Base-by-base conservation (phyloP, 2,113 vertebrate genomes). In the Callospermophilus lateralis region DNA sequence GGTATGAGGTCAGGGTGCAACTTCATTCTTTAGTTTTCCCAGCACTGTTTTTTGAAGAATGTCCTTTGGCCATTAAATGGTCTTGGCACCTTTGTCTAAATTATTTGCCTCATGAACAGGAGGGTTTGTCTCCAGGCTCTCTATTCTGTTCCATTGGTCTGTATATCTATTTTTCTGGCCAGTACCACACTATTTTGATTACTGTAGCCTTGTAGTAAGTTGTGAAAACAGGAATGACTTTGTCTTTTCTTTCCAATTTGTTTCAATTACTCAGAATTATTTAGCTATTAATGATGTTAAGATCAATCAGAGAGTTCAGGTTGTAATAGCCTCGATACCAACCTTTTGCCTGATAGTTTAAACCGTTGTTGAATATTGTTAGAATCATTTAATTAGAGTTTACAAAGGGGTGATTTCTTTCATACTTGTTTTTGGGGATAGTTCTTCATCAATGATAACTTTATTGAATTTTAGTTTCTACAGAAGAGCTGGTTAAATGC, bases 391-490 rank as follows among this genome's bases (percentile, higher is more conserved):
- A 53, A 63, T 48, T 58, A 89, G 67, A 73, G 6, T 4, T 78
- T 88, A 58, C 17, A 83, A 67, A 92, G 39, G 81, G 37, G 13
- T 34, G 55, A 16, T 76, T 87, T 81, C 32, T 72, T 72, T n/a
- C 48, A 67, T 22, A 37, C 58, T 61, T 73, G 73, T 86, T 73
- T 67, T 24, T 76, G 34, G 1, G 3, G 4, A 34, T 15, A 39
- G n/a, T 95, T 63, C 30, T 74, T 92, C 19, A 34, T 92, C 45
- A 68, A 32, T 7, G 81, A 2, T 92, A 26, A 76, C 58, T 89
- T 51, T 84, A 84, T 51, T 70, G 68, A 72, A 79, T 70, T 84
- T 90, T 20, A 76, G 6, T 90, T 93, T 93, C 74, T 90, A 55
- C 30, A 78, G 32, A 85, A 65, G 78, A 45, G 13, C 32, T 84